Evolutionary conservation across 1,140 invertebrate genomes (phyloP), one percentile per base, ranked within the genome.

Genomic region (Manduca sexta): DNA sequence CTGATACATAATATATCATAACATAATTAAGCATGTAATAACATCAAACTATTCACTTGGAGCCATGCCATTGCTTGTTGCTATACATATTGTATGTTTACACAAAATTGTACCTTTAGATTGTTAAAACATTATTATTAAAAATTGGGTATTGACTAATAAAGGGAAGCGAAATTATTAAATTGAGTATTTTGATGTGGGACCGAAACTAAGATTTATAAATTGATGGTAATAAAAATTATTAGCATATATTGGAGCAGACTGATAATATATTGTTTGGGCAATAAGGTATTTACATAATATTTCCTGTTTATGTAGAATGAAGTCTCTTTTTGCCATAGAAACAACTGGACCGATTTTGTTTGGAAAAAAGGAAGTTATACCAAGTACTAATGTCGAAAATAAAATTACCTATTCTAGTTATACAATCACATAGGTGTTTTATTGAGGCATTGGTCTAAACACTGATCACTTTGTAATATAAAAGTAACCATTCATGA

Each of bases 151-250:
- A 34, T 12, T 14, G 33, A 11, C 11, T 14, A 15, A 38, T 12
- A 11, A 3, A 38, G 13, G 8, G 10, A 18, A 18, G 21, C 12
- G 40, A 39, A 39, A 39, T 39, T 39, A 39, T 17, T 12, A 42
- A 42, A 26, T 16, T 38, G 16, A 38, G 14, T 16, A 15, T 38
- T 70, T 66, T 44, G 49, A 63, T 44, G 53, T 56, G 72, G 72
- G 69, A 72, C 72, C 72, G 64, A 74, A 72, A 61, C 42, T 61
- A 59, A 52, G 56, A 45, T 45, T 43, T 59, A 55, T 58, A 52
- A 45, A 49, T 52, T 52, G 35, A 54, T 64, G 50, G 53, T 65
- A 26, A n/a, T n/a, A n/a, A n/a, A 26, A 26, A 26, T 26, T 26
- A 60, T 60, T 64, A 68, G 62, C 52, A 46, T 65, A 60, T 64